Base-by-base conservation (phyloP, 2,888 invertebrate species). In the Ramazzottius varieornatus region DNA sequence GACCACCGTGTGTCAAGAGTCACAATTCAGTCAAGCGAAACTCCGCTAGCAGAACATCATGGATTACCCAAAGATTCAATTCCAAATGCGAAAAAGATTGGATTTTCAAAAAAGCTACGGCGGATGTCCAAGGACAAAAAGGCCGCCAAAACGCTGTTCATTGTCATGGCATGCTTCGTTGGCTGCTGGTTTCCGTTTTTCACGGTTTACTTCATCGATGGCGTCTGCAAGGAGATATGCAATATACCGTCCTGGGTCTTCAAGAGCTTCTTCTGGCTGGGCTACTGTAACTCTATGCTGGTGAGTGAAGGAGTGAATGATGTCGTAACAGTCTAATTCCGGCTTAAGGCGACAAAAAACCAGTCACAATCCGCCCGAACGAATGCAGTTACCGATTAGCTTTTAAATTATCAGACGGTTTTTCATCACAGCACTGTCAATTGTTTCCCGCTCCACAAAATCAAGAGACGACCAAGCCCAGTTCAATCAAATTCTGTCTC, bases 71-170 rank as follows among this genome's bases (percentile, higher is more conserved):
- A 54, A 29, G 54, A 54, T 29, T 54, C 54, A 4, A 4, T 54
- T 24, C 20, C 8, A 29, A 8, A 24, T 4, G n/a, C 20, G 20
- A 54, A 54, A 54, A 54, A 29, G 29, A 16, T 24, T 8, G 29
- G n/a, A 8, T 8, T 54, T 29, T 16, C 24, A 24, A 54, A 54
- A 29, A 16, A 24, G 29, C 54, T 54, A 4, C 54, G 54, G 16
- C 13, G 54, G 54, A 13, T 54, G 54, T 54, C 54, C n/a, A 54
- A 54, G 54, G 54, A 54, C 24, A 16, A 54, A 29, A 54, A 54
- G 54, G 54, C 54, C n/a, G 54, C 54, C 54, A 54, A 54, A 54
- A 54, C 54, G 54, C 54, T 54, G 8, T 54, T 54, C 54, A 54
- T 54, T 54, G 54, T 54, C 54, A 54, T 54, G 54, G 54, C 54